Base-by-base conservation (phyloP, 2,888 invertebrate species). In the Aleiodes testaceus region DNA sequence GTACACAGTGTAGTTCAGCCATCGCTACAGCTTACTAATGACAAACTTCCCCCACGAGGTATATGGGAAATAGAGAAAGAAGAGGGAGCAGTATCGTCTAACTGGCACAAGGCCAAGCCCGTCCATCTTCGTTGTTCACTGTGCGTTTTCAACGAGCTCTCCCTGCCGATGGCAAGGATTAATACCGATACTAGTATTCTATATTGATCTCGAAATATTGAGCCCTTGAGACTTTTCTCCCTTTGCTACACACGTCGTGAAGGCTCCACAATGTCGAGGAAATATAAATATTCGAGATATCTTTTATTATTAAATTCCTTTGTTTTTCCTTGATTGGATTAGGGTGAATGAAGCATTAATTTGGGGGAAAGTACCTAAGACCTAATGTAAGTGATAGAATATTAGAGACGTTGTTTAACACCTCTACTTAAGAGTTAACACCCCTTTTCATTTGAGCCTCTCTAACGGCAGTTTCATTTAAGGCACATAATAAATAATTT, bases 81-180 rank as follows among this genome's bases (percentile, higher is more conserved):
- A 22, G 59, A 67, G 44, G 72, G 53, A 55, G 61, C 49, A 53
- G 52, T 20, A 20, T 72, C 63, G 72, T 70, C 68, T 61, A 45
- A 68, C 68, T 76, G 77, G 77, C 75, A 72, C 22, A 42, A 61
- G 22, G 72, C 77, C 76, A 77, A 69, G 61, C 69, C 69, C 75
- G 75, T 77, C 69, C 69, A 75, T 76, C 75, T 77, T 76, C 75
- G 73, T 76, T 76, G 70, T 49, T 65, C 5, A 5, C 36, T 30
- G 55, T 65, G 52, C 49, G 49, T 70, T 76, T 75, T 76, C 75
- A 67, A 69, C 73, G 63, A 69, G 67, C 63, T 63, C 72, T 70
- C 50, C 36, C 77, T 77, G 76, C 72, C 74, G 53, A 75, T 77
- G 74, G 74, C 76, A 76, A 76, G 74, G 72, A 76, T 77, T 76